These are phyloP conservation scores for Sinelater perroti DNA, from an alignment of 2,888 invertebrate species.

Conservation along the genomic window DNA sequence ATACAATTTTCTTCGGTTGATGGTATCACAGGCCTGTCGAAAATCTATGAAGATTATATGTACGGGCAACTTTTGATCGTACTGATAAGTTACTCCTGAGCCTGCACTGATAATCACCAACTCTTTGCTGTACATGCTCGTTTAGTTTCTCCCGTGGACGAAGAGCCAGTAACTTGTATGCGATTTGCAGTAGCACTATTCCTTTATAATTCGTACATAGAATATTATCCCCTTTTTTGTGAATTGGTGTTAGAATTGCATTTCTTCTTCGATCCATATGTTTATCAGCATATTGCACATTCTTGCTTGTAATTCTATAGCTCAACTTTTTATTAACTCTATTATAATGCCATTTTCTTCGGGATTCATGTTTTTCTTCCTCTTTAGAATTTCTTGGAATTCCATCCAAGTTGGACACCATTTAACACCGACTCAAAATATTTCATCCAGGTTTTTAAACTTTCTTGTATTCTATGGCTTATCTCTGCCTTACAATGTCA, in stretches of 20 bases:
- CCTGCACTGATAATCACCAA: conserved; percentile 1
- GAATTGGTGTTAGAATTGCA: neutral
- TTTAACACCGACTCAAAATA: too few species aligned
- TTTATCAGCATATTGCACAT: neutral
- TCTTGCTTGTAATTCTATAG: too few species aligned
- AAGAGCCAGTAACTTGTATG: neutral
- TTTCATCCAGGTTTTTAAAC: too few species aligned
- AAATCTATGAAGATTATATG: neutral
- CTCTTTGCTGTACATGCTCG: neutral
- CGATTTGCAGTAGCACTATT: neutral
- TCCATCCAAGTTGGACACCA: too few species aligned
- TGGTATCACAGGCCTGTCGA: too few species aligned
- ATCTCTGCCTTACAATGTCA: too few species aligned
- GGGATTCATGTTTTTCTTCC: too few species aligned
- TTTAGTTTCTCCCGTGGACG: neutral
- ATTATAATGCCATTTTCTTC: too few species aligned
- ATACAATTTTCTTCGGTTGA: neutral
- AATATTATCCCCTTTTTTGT: neutral
- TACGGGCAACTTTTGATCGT: neutral
- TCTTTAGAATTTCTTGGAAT: too few species aligned
- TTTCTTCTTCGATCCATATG: neutral
- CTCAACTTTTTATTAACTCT: too few species aligned
- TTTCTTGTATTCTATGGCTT: too few species aligned
- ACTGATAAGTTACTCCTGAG: neutral
- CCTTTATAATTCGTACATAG: neutral